Conservation (phyloP, 2,888 invertebrate species). For the Bombylius discolor region DNA sequence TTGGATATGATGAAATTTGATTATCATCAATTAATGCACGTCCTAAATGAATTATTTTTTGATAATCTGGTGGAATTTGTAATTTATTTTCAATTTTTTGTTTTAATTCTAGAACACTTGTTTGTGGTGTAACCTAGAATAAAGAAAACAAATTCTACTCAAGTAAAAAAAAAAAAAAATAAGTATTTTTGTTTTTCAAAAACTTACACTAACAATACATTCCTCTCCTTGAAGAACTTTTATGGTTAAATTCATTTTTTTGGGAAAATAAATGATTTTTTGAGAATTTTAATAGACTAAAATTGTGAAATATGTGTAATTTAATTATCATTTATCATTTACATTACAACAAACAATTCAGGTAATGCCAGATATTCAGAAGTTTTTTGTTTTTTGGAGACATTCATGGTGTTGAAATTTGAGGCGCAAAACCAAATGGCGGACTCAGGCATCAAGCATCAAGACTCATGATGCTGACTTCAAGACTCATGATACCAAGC, state of each 20-base stretch:
- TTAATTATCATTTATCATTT: no score
- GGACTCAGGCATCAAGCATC: no score
- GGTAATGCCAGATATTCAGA: no score
- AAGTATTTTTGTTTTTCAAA: not conserved
- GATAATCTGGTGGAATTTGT: conserved; percentile 53
- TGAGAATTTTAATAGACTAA: no score
- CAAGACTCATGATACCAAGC: no score
- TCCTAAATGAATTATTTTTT: conserved; percentile 58
- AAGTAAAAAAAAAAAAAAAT: not conserved
- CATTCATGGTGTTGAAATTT: no score
- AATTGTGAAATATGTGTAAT: no score
- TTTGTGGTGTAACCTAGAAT: conserved; percentile 40
- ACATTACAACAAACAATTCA: no score
- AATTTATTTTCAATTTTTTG: conserved; percentile 48
- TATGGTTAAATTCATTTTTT: conserved; percentile 53
- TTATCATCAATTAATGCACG: conserved; percentile 60
- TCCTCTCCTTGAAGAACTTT: conserved; percentile 63
- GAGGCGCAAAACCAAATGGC: no score
- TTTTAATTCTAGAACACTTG: conserved; percentile 55
- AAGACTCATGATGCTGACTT: no score
- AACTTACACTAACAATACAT: conserved; percentile 48
- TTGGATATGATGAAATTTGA: conserved; percentile 52
- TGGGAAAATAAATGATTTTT: no score
- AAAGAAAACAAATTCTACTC: not conserved
- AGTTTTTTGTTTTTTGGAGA: no score